Evolutionary conservation across 2,113 vertebrate species (phyloP).

Genomic region (Heterotilapia buettikoferi): DNA sequence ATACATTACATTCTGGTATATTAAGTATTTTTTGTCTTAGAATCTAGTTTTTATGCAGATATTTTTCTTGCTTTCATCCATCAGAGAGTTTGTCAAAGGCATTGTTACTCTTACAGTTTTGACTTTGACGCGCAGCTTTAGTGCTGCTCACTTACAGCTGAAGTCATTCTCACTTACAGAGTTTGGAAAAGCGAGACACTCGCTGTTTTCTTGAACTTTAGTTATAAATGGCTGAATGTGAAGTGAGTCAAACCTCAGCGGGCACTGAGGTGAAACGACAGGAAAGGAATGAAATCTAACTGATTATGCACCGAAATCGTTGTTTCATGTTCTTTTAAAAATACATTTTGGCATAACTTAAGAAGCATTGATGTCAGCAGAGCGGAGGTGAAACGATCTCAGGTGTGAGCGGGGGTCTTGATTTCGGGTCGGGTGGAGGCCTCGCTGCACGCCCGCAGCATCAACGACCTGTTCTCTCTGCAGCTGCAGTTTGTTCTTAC

Average conservation of each 20-base stretch:
- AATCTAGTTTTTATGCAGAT: neutral
- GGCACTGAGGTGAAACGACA: rapidly evolving
- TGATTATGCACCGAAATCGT: rapidly evolving
- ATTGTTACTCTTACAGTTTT: neutral
- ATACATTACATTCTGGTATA: rapidly evolving
- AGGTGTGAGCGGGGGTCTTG: rapidly evolving
- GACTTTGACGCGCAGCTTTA: rapidly evolving
- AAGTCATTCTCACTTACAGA: neutral
- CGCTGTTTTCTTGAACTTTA: neutral
- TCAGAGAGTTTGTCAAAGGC: neutral
- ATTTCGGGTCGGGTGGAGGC: rapidly evolving
- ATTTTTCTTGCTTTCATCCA: neutral
- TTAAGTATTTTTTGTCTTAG: rapidly evolving
- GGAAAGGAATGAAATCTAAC: rapidly evolving
- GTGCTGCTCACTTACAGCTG: neutral
- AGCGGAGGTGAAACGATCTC: neutral
- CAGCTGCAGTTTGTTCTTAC: neutral
- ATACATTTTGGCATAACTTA: neutral
- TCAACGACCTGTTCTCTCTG: too few relatives aligned
- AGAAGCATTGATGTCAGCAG: neutral
- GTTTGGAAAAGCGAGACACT: neutral
- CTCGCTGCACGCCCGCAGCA: rapidly evolving
- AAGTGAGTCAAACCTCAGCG: rapidly evolving
- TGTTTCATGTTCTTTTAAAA: neutral
- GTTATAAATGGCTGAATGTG: neutral